Conservation (phyloP, 2,888 invertebrate genomes). For the Diadegma fenestrale region DNA sequence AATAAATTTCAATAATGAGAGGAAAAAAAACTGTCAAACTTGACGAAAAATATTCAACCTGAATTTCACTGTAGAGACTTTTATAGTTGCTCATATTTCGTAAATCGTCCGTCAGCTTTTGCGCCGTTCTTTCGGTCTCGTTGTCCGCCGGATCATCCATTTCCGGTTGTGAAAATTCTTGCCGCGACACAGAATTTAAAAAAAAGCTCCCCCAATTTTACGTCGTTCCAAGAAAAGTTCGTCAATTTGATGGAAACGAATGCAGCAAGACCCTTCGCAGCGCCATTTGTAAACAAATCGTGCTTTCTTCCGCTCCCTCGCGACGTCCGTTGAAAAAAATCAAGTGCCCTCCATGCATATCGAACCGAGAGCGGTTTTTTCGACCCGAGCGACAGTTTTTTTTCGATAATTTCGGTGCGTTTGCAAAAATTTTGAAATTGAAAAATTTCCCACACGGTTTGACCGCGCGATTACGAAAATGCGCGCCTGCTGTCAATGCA, state of each 20-base stretch:
- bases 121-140: constrained; percentile 90
- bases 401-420: no score
- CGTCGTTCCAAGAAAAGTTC: constrained; percentile 26
- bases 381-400: no score
- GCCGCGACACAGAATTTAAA: neutral
- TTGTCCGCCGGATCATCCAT: constrained; percentile 86
- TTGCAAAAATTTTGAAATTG: no score
- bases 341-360: neutral
- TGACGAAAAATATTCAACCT: constrained; percentile 86
- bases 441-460: no score
- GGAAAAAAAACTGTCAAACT: no score
- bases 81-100: constrained; percentile 91
- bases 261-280: constrained; percentile 17
- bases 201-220: neutral
- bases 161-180: neutral
- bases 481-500: no score
- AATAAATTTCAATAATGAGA: no score
- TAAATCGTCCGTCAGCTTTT: constrained; percentile 92
- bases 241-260: constrained; percentile 2
- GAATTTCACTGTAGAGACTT: constrained; percentile 91
- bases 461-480: no score
- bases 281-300: constrained; percentile 83
- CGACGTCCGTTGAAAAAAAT: constrained; percentile 9
- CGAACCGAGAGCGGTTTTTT: no score
- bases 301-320: constrained; percentile 27